phyloP scores from a whole-genome alignment of 37 sponge, comb jelly and placozoan species.

The Oscarella lobularis region DNA sequence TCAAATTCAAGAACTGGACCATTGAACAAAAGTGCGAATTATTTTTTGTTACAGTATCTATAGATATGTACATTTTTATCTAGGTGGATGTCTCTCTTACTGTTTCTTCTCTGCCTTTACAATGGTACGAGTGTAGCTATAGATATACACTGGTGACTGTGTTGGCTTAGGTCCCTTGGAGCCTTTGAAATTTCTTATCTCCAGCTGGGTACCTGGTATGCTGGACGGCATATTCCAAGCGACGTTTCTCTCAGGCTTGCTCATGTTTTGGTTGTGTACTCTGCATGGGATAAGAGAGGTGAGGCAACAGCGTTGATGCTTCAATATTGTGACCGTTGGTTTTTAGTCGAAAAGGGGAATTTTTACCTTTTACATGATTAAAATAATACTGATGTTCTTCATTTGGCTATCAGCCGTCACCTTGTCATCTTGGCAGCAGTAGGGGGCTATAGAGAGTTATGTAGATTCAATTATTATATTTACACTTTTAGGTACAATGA shows the following conservation, averaged over 20 bases:
- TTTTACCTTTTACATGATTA: neutral
- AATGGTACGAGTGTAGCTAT: neutral
- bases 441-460: neutral
- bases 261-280: neutral
- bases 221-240: neutral
- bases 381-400: neutral
- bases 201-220: conserved; percentile 1
- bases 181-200: neutral
- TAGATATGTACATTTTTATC: neutral
- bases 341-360: neutral
- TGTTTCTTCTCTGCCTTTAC: neutral
- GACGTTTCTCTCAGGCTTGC: neutral
- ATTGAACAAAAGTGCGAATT: neutral
- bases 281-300: neutral
- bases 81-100: conserved; percentile 1
- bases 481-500: conserved; percentile 3
- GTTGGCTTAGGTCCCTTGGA: neutral
- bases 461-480: neutral
- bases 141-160: neutral
- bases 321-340: neutral
- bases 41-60: neutral
- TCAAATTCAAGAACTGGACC: neutral
- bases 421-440: neutral
- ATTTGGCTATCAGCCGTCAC: conserved; percentile 2
- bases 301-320: too few relatives aligned